Evolutionary conservation across 2,888 invertebrate species (phyloP).

Genomic region (Amblyteles armatorius): DNA sequence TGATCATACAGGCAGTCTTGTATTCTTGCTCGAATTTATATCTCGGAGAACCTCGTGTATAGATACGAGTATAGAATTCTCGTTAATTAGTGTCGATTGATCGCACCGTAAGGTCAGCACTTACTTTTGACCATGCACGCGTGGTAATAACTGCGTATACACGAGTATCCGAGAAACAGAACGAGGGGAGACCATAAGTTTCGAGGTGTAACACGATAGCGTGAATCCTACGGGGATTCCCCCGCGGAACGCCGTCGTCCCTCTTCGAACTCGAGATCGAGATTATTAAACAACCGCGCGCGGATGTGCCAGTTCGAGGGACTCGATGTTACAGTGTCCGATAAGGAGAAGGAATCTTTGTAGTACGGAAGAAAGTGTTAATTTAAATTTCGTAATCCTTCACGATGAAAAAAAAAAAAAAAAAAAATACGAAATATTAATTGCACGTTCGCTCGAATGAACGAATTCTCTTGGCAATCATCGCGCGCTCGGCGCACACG

Average conservation of each 20-base stretch:
- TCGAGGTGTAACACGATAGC: slow-evolving; percentile 67
- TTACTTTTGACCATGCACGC: slow-evolving; percentile 52
- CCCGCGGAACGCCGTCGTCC: not conserved
- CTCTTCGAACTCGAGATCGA: slow-evolving; percentile 12
- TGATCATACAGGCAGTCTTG: not conserved
- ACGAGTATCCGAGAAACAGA: slow-evolving; percentile 52
- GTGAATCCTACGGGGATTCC: slow-evolving; percentile 36
- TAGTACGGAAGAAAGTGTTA: not conserved
- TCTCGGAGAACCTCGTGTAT: slow-evolving; percentile 31
- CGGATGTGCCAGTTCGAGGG: slow-evolving; percentile 30
- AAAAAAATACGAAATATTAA: slow-evolving; percentile 30
- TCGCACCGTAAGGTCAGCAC: slow-evolving; percentile 36
- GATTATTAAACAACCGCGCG: slow-evolving; percentile 47
- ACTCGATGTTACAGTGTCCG: not conserved
- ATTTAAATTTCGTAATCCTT: not conserved
- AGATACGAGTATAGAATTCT: slow-evolving; percentile 49
- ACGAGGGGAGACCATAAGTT: slow-evolving; percentile 46
- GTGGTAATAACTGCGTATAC: slow-evolving; percentile 50
- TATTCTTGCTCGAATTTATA: not conserved
- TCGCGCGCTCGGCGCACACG: slow-evolving; percentile 44
- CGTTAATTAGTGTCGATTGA: slow-evolving; percentile 66
- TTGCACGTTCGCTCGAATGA: slow-evolving; percentile 11
- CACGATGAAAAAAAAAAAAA: slow-evolving; percentile 2
- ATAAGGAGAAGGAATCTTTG: not conserved
- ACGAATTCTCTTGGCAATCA: slow-evolving; percentile 13